These are phyloP conservation scores for Belgica antarctica DNA, from an alignment of 2,888 invertebrate species.

Conservation along the genomic window DNA sequence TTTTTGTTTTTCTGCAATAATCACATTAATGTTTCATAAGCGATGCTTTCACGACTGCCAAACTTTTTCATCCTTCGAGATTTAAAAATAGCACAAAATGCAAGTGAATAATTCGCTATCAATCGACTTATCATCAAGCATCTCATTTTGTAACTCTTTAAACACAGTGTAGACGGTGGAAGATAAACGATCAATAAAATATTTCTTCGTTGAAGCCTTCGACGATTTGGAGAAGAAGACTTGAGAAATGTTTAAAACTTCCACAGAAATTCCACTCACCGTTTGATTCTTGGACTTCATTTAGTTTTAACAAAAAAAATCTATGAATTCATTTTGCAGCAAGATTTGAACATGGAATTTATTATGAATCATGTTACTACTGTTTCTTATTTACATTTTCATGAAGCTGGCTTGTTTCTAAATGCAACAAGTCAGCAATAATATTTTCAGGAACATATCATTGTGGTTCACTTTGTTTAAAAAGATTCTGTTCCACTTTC, in stretches of 20 bases:
- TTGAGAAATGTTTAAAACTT: too few species aligned
- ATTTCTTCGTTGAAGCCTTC: background rate
- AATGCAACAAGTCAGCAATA: too few species aligned
- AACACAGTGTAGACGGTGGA: slow-evolving; percentile 36
- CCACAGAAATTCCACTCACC: background rate
- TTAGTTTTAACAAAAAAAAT: too few species aligned
- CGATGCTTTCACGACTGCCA: slow-evolving; percentile 20
- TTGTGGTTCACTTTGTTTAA: too few species aligned
- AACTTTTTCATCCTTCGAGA: background rate
- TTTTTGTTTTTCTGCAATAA: slow-evolving; percentile 18
- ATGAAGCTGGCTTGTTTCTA: too few species aligned
- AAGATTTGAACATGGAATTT: too few species aligned
- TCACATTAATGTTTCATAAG: slow-evolving; percentile 42
- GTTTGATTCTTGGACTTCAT: background rate
- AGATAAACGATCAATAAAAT: slow-evolving; percentile 17
- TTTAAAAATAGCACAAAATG: slow-evolving; percentile 34
- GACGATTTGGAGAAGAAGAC: too few species aligned
- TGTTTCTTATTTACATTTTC: too few species aligned
- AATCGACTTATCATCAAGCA: slow-evolving; percentile 42
- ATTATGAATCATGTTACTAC: too few species aligned
- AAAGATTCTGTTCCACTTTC: too few species aligned
- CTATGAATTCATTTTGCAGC: too few species aligned
- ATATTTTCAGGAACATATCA: too few species aligned
- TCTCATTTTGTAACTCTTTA: slow-evolving; percentile 42
- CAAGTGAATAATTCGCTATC: slow-evolving; percentile 35